Conservation (phyloP, 2,113 vertebrate species). For the Gambusia affinis region DNA sequence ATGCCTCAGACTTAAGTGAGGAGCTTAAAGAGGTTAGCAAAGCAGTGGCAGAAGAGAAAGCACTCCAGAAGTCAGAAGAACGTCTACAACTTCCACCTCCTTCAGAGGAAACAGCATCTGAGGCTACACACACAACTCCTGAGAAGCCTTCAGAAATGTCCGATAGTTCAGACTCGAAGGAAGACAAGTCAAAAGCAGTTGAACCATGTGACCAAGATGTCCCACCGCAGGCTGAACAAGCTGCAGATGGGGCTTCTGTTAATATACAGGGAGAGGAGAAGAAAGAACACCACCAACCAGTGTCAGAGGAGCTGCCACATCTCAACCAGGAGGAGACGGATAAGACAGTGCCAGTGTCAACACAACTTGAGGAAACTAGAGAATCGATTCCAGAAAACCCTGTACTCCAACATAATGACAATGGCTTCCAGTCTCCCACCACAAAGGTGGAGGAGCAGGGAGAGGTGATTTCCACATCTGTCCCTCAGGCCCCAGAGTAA, state of each 20-base stretch:
- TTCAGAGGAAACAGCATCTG: conserved; percentile 7
- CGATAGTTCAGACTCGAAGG: not conserved
- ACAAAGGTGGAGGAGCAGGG: conserved; percentile 21
- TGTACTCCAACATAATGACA: conserved; percentile 36
- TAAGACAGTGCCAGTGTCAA: not conserved
- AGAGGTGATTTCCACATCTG: accelerated
- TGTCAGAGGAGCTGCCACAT: not conserved
- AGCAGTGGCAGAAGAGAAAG: conserved; percentile 4
- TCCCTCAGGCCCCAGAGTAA: not conserved
- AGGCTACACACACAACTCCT: not conserved
- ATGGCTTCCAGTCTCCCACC: conserved; percentile 49
- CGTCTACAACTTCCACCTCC: not conserved
- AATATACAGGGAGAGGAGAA: not conserved
- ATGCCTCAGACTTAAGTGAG: conserved; percentile 32
- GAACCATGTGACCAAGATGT: not conserved
- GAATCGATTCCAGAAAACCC: not conserved
- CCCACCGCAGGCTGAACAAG: not conserved
- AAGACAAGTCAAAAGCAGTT: not conserved
- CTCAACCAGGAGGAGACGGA: not conserved
- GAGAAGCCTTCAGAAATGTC: conserved; percentile 11
- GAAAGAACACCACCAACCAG: not conserved
- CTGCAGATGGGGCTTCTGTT: not conserved
- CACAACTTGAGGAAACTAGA: not conserved
- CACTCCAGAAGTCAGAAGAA: conserved; percentile 5
- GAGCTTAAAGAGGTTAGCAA: conserved; percentile 2